Evolutionary conservation across 2,113 vertebrate species (phyloP).

Genomic region (Jacana jacana): DNA sequence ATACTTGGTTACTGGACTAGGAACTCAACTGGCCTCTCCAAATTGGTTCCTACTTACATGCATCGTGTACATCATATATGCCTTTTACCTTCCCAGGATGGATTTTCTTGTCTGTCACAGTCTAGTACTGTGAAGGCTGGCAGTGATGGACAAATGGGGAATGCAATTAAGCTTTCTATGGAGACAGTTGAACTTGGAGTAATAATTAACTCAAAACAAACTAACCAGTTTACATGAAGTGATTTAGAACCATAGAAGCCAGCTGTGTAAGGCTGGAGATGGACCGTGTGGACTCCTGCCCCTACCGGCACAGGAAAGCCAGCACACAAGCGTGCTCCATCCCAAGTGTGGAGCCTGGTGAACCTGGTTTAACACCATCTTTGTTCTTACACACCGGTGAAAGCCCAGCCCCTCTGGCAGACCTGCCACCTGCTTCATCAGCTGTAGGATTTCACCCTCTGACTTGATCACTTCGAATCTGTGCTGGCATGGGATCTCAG

Average conservation of each 20-base stretch:
- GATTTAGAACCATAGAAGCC: neutral
- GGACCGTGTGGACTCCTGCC: neutral
- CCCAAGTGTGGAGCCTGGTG: neutral
- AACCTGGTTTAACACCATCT: neutral
- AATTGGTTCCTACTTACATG: neutral
- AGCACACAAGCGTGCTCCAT: neutral
- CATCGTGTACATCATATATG: neutral
- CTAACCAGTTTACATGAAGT: neutral
- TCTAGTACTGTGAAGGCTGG: neutral
- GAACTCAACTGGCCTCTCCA: neutral
- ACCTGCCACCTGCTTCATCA: neutral
- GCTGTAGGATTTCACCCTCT: neutral
- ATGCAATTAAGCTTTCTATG: neutral
- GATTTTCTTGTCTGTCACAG: neutral
- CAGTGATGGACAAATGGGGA: neutral
- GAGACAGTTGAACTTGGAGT: neutral
- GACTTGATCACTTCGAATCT: neutral
- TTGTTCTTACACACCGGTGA: neutral
- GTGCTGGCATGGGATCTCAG: neutral
- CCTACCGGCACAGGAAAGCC: neutral
- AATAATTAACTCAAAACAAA: neutral
- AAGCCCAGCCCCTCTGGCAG: neutral
- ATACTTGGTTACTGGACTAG: neutral
- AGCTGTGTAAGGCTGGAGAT: neutral
- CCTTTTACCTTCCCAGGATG: neutral